Percentiles rank a stretch among this genome's conserved stretches.
These are phyloP conservation scores for Melieria picta DNA, from an alignment of 2,888 invertebrate species.

Conservation along the genomic window DNA sequence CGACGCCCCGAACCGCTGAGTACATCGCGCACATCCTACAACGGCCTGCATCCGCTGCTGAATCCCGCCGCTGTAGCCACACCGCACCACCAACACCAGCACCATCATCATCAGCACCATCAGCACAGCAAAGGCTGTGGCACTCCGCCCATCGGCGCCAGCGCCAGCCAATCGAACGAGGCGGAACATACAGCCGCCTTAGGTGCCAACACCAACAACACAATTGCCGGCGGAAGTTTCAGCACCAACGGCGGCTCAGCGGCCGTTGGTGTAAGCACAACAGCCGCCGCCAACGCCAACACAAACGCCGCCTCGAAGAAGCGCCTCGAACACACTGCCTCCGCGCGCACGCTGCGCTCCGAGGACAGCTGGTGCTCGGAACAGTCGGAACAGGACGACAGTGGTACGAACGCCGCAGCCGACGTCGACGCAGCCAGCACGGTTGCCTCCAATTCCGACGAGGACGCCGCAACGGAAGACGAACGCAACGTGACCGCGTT, in stretches of 20 bases:
- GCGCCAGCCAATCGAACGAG: constrained; percentile 42
- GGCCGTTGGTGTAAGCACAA: constrained; percentile 45
- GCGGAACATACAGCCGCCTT: constrained; percentile 37
- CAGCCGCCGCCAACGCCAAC: constrained; percentile 44
- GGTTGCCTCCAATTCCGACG: constrained; percentile 69
- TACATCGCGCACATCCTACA: constrained; percentile 49
- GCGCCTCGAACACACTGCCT: constrained; percentile 52
- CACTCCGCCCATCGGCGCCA: constrained; percentile 39
- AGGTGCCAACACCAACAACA: constrained; percentile 46
- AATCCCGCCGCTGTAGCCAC: constrained; percentile 45
- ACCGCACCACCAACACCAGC: constrained; percentile 53
- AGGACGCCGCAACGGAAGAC: constrained; percentile 69
- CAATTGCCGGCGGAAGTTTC: constrained; percentile 63
- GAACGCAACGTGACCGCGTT: constrained; percentile 61
- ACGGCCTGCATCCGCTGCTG: constrained; percentile 51
- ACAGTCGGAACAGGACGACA: constrained; percentile 45
- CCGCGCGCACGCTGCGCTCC: constrained; percentile 63
- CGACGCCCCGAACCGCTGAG: constrained; percentile 52
- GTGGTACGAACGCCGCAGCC: constrained; percentile 19
- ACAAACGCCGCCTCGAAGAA: constrained; percentile 40
- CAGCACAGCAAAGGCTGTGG: constrained; percentile 49
- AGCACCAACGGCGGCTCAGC: constrained; percentile 62
- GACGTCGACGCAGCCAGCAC: constrained; percentile 56
- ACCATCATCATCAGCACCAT: constrained; percentile 48
- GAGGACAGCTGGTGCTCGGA: constrained; percentile 75